Percentiles rank a stretch among this genome's conserved stretches.
Conservation (phyloP, 2,113 vertebrate genomes). For the Oceanites oceanicus region DNA sequence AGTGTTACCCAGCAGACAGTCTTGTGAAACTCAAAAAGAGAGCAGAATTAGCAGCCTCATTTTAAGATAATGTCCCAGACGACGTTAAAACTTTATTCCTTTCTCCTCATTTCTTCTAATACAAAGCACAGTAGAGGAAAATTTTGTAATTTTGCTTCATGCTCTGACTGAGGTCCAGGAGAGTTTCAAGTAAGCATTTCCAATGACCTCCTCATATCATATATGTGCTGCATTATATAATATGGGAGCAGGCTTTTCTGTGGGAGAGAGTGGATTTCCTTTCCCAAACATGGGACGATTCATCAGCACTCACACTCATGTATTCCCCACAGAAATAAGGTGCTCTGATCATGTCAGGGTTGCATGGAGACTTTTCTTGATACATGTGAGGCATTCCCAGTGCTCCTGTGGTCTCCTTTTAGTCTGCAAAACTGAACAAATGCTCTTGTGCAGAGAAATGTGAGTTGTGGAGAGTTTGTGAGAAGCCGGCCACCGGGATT, state of each 20-base stretch:
- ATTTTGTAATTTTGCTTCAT: not conserved
- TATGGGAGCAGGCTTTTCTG: not conserved
- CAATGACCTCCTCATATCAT: not conserved
- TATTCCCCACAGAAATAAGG: not conserved
- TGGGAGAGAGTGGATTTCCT: not conserved
- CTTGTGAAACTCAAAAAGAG: conserved; percentile 35
- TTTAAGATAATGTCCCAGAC: not conserved
- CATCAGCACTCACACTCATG: not conserved
- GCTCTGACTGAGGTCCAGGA: not conserved
- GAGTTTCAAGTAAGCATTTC: not conserved
- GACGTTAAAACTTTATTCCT: not conserved
- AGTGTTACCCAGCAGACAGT: not conserved
- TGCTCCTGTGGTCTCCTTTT: not conserved
- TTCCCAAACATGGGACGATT: not conserved
- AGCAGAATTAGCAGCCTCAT: conserved; percentile 6
- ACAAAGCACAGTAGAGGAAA: not conserved
- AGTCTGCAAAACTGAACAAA: not conserved
- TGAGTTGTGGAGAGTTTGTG: not conserved
- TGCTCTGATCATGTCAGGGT: not conserved
- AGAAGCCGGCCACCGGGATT: not conserved
- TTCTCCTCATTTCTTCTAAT: not conserved
- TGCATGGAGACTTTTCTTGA: not conserved
- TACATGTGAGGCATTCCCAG: not conserved
- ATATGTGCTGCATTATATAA: not conserved
- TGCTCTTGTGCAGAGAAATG: not conserved